These are phyloP conservation scores for Epizoanthus illoricatus DNA, from an alignment of 92 coral and sea anemone species.

Conservation along the genomic window DNA sequence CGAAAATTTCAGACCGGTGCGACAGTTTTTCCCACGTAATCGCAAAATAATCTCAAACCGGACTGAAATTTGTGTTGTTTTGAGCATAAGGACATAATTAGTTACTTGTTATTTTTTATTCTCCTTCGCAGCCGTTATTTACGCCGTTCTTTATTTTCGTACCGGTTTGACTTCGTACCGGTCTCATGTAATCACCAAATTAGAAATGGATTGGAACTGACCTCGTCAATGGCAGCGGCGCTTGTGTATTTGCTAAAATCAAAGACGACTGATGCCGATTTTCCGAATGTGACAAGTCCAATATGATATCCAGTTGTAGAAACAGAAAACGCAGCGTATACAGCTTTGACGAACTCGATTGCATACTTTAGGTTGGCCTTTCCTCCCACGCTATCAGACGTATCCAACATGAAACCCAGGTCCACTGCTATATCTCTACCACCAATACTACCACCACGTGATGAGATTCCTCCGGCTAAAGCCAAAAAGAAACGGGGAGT, in stretches of 20 bases:
- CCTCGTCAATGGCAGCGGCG: slow-evolving; percentile 42
- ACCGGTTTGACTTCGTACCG: no score
- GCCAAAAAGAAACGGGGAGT: background rate
- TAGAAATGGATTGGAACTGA: background rate
- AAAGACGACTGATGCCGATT: slow-evolving; percentile 73
- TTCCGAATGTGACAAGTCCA: slow-evolving; percentile 73
- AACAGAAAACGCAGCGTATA: slow-evolving; percentile 57
- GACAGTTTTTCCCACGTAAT: no score
- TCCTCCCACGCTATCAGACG: slow-evolving; percentile 61
- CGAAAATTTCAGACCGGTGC: no score
- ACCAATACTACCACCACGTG: slow-evolving; percentile 44
- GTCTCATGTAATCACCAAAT: no score
- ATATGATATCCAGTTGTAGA: slow-evolving; percentile 61
- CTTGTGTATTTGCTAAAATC: slow-evolving; percentile 69
- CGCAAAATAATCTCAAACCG: no score
- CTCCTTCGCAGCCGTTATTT: no score
- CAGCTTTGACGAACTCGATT: slow-evolving; percentile 61
- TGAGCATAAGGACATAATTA: no score
- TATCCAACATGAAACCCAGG: slow-evolving; percentile 74
- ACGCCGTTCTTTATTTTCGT: no score
- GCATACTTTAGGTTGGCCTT: slow-evolving; percentile 60
- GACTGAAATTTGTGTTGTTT: no score
- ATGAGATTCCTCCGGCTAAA: slow-evolving; percentile 60
- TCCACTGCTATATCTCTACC: slow-evolving; percentile 53
- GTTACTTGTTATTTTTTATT: no score